Evolutionary conservation across 2,888 invertebrate genomes (phyloP), one percentile per base, ranked within the genome.

Genomic region (Cheilosia pagana): DNA sequence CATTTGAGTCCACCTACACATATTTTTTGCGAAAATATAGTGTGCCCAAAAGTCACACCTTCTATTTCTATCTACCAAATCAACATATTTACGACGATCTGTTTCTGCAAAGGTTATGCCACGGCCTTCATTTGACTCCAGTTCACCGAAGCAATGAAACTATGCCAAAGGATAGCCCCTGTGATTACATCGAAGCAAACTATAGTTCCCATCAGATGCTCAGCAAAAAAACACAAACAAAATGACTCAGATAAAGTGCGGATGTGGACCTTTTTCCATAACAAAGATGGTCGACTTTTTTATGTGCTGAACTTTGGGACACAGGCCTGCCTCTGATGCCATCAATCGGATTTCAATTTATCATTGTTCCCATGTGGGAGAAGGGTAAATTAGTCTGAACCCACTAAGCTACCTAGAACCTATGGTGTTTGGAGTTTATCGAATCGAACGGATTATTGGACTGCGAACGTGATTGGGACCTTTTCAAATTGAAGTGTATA

Each of bases 341-440:
- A 82, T 82, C 82, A 82, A 82, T 83, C 83, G 78, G 83, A 83
- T 79, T 74, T 83, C 83, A 83, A 83, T 83, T 83, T 74, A 83
- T 83, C 79, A 74, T 52, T 41, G 57, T 52, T 53, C 53, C 43
- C 67, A 48, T 79, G 74, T 74, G 72, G 72, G 78, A 72, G 67
- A 74, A 74, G 78, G 78, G 67, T 78, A 82, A 65, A 82, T 82
- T 78, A 68, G 72, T 68, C 31, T 43, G 1, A 48, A 25, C 41
- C 35, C 53, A 3, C 67, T 28, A 35, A 62, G 59, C 62, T 43
- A 41, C 48, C 41, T 8, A 7, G 25, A 31, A 21, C n/a, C 59
- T 60, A 59, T 50, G 65, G 52, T 55, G 67, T 65, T 65, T 60
- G 43, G 43, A 63, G 77, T 67, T 78, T 48, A 67, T 68, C 74